Evolutionary conservation across 2,888 invertebrate genomes (phyloP).

Genomic region (Bellardia pandia): DNA sequence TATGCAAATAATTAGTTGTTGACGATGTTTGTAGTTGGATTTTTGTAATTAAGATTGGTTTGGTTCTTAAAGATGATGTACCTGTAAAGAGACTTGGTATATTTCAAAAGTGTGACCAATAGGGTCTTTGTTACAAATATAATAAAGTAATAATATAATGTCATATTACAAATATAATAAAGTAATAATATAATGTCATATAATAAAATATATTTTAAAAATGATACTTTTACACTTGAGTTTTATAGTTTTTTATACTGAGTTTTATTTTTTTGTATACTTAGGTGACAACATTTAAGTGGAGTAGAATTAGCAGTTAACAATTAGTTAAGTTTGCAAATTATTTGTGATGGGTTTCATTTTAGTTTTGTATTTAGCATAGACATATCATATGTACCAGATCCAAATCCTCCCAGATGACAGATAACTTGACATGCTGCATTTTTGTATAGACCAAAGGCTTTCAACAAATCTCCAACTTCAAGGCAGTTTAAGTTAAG

Average conservation of each 20-base stretch:
- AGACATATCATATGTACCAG: slow-evolving; percentile 63
- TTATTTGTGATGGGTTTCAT: slow-evolving; percentile 59
- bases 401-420: slow-evolving; percentile 40
- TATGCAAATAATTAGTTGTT: slow-evolving; percentile 74
- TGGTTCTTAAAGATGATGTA: slow-evolving; percentile 67
- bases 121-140: slow-evolving; percentile 24
- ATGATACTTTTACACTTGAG: slow-evolving; percentile 50
- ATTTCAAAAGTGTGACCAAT: slow-evolving; percentile 46
- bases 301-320: slow-evolving; percentile 67
- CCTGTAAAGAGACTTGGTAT: slow-evolving; percentile 79
- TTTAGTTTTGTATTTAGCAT: slow-evolving; percentile 44
- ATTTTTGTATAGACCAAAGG: neutral
- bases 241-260: slow-evolving; percentile 11
- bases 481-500: neutral
- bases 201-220: slow-evolving; percentile 36
- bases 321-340: slow-evolving; percentile 68
- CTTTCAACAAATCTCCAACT: neutral
- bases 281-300: slow-evolving; percentile 71
- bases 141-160: slow-evolving; percentile 27
- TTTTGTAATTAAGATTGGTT: slow-evolving; percentile 78
- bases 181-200: slow-evolving; percentile 33
- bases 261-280: slow-evolving; percentile 63
- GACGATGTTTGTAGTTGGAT: slow-evolving; percentile 81
- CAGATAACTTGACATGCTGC: neutral
- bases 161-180: neutral